phyloP scores from a whole-genome alignment of 2,797 vertebrate species.

The Cygnus olor region DNA sequence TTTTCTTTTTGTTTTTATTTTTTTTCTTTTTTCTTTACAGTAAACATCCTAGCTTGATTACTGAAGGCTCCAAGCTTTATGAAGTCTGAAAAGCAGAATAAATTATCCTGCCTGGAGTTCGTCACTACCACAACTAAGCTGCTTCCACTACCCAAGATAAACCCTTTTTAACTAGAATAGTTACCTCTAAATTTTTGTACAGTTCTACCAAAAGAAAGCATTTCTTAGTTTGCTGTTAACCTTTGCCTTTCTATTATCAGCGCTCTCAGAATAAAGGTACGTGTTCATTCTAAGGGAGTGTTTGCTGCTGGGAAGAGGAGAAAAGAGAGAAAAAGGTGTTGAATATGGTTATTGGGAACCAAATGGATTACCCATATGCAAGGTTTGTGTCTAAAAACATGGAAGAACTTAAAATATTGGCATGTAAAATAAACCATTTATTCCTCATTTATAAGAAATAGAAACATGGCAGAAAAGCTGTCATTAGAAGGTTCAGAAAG shows the following conservation, averaged over 20 bases:
- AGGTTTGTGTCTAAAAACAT: background rate
- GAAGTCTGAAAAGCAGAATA: conserved; percentile 3
- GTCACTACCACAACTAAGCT: background rate
- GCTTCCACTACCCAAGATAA: background rate
- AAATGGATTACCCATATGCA: background rate
- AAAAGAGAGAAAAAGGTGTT: background rate
- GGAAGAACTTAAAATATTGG: background rate
- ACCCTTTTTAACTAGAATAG: background rate
- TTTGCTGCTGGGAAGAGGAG: background rate
- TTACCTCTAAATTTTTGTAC: background rate
- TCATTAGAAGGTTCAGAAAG: background rate
- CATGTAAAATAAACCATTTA: background rate
- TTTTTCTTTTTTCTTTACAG: background rate
- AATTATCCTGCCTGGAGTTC: background rate
- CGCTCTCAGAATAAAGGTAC: background rate
- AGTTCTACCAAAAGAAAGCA: background rate
- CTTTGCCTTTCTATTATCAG: background rate
- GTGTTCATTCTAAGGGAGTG: background rate
- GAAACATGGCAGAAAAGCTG: background rate
- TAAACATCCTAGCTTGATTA: background rate
- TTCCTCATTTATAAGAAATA: background rate
- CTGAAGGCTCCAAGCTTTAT: background rate
- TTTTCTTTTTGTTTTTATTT: no score
- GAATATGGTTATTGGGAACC: background rate
- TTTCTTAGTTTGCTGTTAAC: background rate